Conservation (phyloP, 2,113 vertebrate species). For the Tychaedon coryphoeus region DNA sequence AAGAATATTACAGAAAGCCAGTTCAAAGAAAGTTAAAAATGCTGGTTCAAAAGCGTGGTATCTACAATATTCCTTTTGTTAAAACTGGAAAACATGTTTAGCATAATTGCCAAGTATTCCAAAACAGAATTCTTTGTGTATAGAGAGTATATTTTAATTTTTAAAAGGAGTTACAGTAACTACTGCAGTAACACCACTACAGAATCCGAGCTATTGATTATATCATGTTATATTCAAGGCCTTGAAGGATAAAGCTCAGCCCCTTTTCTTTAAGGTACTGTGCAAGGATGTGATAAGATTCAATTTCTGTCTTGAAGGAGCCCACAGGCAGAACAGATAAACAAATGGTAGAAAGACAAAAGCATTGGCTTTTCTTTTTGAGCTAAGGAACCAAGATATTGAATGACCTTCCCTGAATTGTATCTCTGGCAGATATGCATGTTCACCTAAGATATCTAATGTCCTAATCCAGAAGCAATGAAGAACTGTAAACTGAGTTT, state of each 20-base stretch:
- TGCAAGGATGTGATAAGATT: not conserved
- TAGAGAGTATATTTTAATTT: not conserved
- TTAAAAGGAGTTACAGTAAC: not conserved
- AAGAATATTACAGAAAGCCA: conserved; percentile 7
- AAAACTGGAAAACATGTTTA: conserved; percentile 27
- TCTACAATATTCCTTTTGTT: conserved; percentile 55
- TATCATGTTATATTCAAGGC: not conserved
- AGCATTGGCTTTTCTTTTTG: not conserved
- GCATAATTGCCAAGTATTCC: not conserved
- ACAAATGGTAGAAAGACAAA: not conserved
- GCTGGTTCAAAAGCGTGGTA: not conserved
- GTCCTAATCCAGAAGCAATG: not conserved
- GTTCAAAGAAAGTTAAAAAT: conserved; percentile 43
- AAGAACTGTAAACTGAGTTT: not conserved
- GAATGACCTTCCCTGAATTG: not conserved
- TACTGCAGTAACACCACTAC: not conserved
- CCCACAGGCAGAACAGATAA: not conserved
- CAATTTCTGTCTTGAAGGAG: not conserved
- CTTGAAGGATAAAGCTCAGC: not conserved
- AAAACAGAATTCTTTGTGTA: not conserved
- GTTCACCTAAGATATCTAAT: not conserved
- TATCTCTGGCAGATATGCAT: not conserved
- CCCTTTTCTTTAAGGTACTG: not conserved
- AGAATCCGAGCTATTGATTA: not conserved
- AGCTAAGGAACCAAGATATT: not conserved